Base-by-base conservation (phyloP, 2,797 vertebrate species). In the Neomorphus geoffroyi region DNA sequence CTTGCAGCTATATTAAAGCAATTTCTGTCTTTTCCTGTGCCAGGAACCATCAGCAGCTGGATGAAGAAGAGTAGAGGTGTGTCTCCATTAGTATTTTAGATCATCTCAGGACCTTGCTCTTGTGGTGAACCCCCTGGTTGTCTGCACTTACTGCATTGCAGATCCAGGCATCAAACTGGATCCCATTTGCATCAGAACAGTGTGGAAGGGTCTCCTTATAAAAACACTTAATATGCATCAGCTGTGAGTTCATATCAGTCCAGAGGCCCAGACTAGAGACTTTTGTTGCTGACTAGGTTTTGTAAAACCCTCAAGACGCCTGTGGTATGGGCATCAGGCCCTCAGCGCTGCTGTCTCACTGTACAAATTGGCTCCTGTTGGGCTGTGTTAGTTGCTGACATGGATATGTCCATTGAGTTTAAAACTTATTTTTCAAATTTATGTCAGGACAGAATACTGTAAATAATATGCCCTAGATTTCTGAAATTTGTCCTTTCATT, bases 301-400 rank as follows among this genome's bases (percentile, higher is more conserved):
- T 62, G 23, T 35, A 46, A 79, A 89, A 61, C 19, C 10, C 8
- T 91, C 41, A 41, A 35, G 57, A 50, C 33, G 8, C 8, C 4
- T 1, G 0, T 28, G 9, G 18, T 56, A 7, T 26, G 33, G 35
- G 15, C 28, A 9, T 26, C 61, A 37, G 16, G 14, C 28, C 13
- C 11, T 73, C 17, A 5, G n/a, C 1, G 2, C 74, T 87, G 48
- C 48, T 30, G 2, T 43, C 81, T 46, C 27, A 14, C 13, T 24
- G 14, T 19, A 19, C 0, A 6, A 3, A 50, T 53, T 69, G 64
- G 24, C 6, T 86, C 21, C 16, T 54, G 0, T 32, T 6, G 1
- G 16, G 14, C 19, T 2, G 1, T 37, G 37, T 48, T 88, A 45
- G 11, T 88, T 93, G 50, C 17, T 94, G 48, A 48, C 9, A 13